Percentiles rank a stretch among this genome's conserved stretches.
Evolutionary conservation across 2,113 vertebrate genomes (phyloP).

Genomic region (Crotalus viridis): DNA sequence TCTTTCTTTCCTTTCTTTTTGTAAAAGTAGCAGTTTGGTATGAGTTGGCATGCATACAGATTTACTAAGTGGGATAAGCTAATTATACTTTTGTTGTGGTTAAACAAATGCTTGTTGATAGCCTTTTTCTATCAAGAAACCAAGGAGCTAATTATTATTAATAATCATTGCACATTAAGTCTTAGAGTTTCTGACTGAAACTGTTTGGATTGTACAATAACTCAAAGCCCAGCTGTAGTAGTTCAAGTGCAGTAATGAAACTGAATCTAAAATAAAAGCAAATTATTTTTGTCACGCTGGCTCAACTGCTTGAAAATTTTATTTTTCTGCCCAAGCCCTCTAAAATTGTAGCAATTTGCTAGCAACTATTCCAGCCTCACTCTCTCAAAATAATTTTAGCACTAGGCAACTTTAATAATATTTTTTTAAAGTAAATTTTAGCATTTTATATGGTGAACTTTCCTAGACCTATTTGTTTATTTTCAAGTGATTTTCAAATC

Average conservation of each 20-base stretch:
- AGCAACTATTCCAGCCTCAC: conserved; percentile 16
- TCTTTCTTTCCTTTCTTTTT: conserved; percentile 51
- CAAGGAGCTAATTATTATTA: conserved; percentile 80
- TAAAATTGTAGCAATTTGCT: conserved; percentile 46
- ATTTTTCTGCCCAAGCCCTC: conserved; percentile 58
- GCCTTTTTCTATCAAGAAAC: conserved; percentile 84
- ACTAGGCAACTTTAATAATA: conserved; percentile 2
- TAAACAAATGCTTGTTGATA: conserved; percentile 87
- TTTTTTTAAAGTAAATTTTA: conserved; percentile 27
- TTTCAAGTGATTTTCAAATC: conserved; percentile 44
- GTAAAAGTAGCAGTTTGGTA: conserved; percentile 86
- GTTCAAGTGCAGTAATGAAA: conserved; percentile 82
- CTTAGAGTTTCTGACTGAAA: conserved; percentile 81
- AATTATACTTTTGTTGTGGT: conserved; percentile 87
- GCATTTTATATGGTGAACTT: conserved; percentile 42
- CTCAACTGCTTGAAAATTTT: conserved; percentile 76
- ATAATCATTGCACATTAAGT: conserved; percentile 80
- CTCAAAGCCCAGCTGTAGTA: conserved; percentile 80
- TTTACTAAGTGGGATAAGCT: conserved; percentile 86
- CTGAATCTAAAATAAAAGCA: conserved; percentile 84
- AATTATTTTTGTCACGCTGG: conserved; percentile 83
- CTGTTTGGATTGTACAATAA: conserved; percentile 82
- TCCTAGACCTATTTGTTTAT: conserved; percentile 38
- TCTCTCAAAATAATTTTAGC: conserved; percentile 49
- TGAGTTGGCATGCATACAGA: conserved; percentile 85